Conservation (phyloP, 1,140 invertebrate species). For the Pectinophora gossypiella region DNA sequence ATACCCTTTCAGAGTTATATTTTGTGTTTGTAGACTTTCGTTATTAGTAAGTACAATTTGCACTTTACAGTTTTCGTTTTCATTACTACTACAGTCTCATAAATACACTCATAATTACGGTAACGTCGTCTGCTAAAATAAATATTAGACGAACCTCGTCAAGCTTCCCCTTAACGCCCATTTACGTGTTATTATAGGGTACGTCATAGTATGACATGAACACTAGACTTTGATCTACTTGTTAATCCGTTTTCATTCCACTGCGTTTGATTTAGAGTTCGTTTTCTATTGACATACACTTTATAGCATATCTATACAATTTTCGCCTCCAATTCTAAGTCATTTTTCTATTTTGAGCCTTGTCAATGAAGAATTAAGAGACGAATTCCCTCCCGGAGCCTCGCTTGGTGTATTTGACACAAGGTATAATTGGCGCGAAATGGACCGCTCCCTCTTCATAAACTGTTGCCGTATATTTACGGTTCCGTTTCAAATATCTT, state of each 20-base stretch:
- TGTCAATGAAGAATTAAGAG: background rate
- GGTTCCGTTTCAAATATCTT: conserved; percentile 7
- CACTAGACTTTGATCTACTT: conserved; percentile 49
- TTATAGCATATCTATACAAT: background rate
- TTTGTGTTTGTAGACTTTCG: too few species aligned
- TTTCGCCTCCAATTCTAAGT: background rate
- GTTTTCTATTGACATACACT: conserved; percentile 26
- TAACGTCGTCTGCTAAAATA: too few species aligned
- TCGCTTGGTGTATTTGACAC: conserved; percentile 32
- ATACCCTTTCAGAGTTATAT: too few species aligned
- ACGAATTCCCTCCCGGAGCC: background rate
- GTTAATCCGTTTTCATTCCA: conserved; percentile 26
- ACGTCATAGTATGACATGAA: conserved; percentile 47
- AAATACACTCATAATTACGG: too few species aligned
- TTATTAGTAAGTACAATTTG: too few species aligned
- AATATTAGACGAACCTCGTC: too few species aligned
- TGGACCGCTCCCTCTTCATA: conserved; percentile 24
- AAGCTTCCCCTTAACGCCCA: conserved; percentile 41
- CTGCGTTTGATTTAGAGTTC: conserved; percentile 21
- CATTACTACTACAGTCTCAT: too few species aligned
- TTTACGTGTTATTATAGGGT: conserved; percentile 54
- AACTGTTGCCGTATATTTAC: conserved; percentile 16
- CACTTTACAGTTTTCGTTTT: too few species aligned
- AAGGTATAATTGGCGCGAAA: conserved; percentile 39
- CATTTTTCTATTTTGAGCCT: background rate